Evolutionary conservation across 2,113 vertebrate genomes (phyloP).

Genomic region (Clupea harengus): DNA sequence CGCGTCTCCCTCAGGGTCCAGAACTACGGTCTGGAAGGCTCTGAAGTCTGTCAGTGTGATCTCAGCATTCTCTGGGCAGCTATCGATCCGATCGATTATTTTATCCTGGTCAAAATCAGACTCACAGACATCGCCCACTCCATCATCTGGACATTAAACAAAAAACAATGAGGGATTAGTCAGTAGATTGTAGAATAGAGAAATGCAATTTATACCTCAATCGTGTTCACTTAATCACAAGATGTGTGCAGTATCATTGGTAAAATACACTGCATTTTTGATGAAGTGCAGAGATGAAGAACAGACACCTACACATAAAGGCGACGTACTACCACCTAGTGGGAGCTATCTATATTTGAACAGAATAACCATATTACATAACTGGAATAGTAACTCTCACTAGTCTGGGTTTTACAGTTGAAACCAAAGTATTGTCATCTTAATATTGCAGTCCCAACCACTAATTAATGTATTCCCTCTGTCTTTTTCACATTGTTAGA

Average conservation of each 20-base stretch:
- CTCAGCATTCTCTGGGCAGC: slow-evolving; percentile 95
- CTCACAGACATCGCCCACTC: slow-evolving; percentile 91
- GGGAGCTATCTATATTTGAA: not conserved
- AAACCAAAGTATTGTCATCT: too few species aligned
- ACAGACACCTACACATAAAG: not conserved
- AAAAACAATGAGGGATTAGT: not conserved
- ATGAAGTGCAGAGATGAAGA: not conserved
- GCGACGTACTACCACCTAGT: not conserved
- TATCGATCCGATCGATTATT: slow-evolving; percentile 92
- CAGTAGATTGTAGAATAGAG: not conserved
- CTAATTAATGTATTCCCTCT: too few species aligned
- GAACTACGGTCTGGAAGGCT: slow-evolving; percentile 95
- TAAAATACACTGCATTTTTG: not conserved
- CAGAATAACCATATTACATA: slow-evolving; percentile 1
- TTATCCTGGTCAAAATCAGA: slow-evolving; percentile 95
- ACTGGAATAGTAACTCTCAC: not conserved
- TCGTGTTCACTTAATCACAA: too few species aligned
- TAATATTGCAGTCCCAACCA: too few species aligned
- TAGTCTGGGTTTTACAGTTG: not conserved
- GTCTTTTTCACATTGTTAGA: too few species aligned
- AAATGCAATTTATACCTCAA: not conserved
- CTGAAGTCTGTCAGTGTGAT: slow-evolving; percentile 97
- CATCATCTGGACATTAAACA: slow-evolving; percentile 75
- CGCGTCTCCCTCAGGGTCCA: slow-evolving; percentile 96
- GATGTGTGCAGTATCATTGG: not conserved